Conservation (phyloP, 2,113 vertebrate genomes). For the Phyllostomus hastatus region DNA sequence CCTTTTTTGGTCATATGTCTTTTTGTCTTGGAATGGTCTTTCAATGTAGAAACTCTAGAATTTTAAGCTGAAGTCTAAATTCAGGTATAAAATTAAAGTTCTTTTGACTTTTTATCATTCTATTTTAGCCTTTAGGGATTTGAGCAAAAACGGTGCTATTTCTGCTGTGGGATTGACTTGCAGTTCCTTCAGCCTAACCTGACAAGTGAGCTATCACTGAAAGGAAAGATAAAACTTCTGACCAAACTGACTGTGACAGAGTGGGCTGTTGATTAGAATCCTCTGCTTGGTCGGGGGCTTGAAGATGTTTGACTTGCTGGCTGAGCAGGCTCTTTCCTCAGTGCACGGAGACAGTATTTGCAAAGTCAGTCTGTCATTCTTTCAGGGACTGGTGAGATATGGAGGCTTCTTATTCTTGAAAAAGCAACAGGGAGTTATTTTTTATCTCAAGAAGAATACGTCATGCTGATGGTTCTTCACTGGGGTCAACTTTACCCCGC, state of each 20-base stretch:
- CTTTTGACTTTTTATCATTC: not conserved
- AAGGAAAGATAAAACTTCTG: not conserved
- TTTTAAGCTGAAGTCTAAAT: conserved; percentile 6
- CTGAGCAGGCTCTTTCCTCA: not conserved
- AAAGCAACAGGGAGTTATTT: not conserved
- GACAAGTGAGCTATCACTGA: not conserved
- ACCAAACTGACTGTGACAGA: not conserved
- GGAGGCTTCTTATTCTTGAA: not conserved
- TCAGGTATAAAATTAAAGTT: not conserved
- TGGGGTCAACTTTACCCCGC: not conserved
- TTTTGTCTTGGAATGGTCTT: not conserved
- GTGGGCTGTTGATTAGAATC: not conserved
- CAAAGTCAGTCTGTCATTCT: not conserved
- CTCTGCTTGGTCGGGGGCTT: not conserved
- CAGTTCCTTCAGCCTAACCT: not conserved
- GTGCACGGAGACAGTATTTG: not conserved
- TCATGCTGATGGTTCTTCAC: not conserved
- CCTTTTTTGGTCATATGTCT: not conserved
- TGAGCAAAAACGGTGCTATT: not conserved
- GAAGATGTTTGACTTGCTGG: not conserved
- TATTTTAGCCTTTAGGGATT: not conserved
- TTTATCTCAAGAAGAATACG: not conserved
- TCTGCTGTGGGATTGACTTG: not conserved
- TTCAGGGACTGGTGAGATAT: not conserved
- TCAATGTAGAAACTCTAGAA: not conserved